Base-by-base conservation (phyloP, 2,888 invertebrate genomes). In the Drosophila gaucha region DNA sequence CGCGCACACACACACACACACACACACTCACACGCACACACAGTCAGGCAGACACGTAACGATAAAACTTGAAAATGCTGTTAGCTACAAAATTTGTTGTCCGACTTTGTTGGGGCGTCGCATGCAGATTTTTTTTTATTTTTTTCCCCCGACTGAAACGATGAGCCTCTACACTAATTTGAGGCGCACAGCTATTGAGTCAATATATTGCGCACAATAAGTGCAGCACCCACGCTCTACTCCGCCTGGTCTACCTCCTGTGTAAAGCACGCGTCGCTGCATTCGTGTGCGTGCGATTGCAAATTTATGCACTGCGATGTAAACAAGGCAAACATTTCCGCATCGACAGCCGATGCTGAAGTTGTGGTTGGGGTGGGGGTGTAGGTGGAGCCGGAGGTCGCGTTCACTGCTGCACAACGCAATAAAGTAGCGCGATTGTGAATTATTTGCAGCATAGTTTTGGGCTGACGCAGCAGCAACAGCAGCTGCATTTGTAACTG, bases 11-110 rank as follows among this genome's bases (percentile, higher is more conserved):
- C 49, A 22, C 31, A 24, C 59, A 20, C 28, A 30, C 46, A 14
- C 46, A n/a, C 66, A 10, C 54, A 22, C 59, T 6, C 31, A 24
- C 59, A 44, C 51, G 38, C 38, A 30, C 55, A 28, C 57, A 35
- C 36, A 22, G 10, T 9, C 58, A 41, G 18, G n/a, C 46, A 38
- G 33, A 49, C 63, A 80, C 70, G 67, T 68, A 68, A 64, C 82
- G 89, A 88, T 87, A 88, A 78, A 88, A 84, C 87, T 84, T 85
- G 84, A 74, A 88, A 88, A 87, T 88, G 87, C 82, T 85, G 85
- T 84, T 88, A 78, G 89, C 89, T 80, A 85, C 89, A 87, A 77
- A 86, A 88, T 88, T 88, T 86, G 82, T 69, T 74, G 82, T 72
- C 66, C 70, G 72, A 72, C 80, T 75, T 77, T 78, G 71, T 60